Evolutionary conservation across 2,797 vertebrate species (phyloP).

Genomic region (Lithobates pipiens): DNA sequence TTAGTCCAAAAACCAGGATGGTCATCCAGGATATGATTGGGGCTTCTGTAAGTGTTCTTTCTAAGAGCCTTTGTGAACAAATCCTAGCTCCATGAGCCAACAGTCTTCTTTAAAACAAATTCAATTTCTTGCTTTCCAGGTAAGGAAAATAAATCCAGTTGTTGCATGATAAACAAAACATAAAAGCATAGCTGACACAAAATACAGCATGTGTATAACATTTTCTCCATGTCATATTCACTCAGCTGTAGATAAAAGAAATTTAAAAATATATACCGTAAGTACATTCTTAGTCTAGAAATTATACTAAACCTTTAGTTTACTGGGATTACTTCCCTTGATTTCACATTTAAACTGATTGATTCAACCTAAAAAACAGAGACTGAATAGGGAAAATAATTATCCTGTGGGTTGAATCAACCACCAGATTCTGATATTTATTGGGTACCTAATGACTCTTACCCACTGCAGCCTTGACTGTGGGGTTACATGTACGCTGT

Average conservation of each 20-base stretch:
- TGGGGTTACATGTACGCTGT: no score
- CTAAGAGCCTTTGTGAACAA: background rate
- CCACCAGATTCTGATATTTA: background rate
- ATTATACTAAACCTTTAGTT: slow-evolving; percentile 15
- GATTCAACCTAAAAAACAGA: no score
- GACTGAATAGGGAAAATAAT: no score
- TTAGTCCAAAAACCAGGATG: background rate
- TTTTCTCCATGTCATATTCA: background rate
- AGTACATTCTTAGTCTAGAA: slow-evolving; percentile 20
- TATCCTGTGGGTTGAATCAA: background rate
- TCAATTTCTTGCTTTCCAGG: background rate
- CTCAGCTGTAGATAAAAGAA: background rate
- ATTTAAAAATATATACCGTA: background rate
- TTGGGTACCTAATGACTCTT: no score
- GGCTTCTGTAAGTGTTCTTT: background rate
- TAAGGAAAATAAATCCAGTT: background rate
- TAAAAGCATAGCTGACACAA: background rate
- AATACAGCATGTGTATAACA: slow-evolving; percentile 78
- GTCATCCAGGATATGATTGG: background rate
- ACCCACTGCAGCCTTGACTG: no score
- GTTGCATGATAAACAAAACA: background rate
- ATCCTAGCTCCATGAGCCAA: background rate
- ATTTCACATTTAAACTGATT: background rate
- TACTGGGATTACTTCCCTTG: background rate
- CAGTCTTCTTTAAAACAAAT: slow-evolving; percentile 1